Percentiles rank a stretch among this genome's conserved stretches.
These are phyloP conservation scores for Lagorchestes hirsutus DNA, from an alignment of 2,797 vertebrate genomes.

Conservation along the genomic window DNA sequence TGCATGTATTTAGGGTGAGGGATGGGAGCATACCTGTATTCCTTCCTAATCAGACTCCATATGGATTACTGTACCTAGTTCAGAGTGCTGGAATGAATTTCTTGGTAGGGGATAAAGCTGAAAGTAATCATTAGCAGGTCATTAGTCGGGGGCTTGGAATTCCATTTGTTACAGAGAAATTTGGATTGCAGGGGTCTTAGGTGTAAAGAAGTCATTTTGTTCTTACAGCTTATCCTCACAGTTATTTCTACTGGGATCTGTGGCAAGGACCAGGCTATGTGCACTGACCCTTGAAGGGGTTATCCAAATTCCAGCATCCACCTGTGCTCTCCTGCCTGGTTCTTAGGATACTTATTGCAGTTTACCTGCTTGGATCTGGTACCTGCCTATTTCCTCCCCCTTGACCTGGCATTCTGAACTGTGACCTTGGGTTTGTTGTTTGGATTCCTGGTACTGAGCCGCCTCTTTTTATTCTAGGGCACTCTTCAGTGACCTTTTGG, in stretches of 20 bases:
- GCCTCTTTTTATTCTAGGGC: neutral
- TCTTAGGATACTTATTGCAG: neutral
- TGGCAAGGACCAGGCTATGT: neutral
- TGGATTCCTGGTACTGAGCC: neutral
- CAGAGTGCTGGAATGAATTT: neutral
- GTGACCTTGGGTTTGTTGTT: neutral
- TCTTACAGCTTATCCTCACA: neutral
- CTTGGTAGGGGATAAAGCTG: neutral
- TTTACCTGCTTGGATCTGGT: neutral
- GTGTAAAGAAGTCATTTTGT: neutral
- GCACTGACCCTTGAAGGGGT: too few species aligned
- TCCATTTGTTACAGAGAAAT: neutral
- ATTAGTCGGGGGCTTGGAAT: neutral
- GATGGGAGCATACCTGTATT: neutral
- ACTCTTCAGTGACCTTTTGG: neutral
- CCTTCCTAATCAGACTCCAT: neutral
- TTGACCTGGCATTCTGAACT: neutral
- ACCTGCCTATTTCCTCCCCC: neutral
- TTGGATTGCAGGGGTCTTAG: neutral
- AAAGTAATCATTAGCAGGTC: neutral
- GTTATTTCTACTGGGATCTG: neutral
- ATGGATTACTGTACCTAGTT: neutral
- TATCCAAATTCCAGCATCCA: neutral
- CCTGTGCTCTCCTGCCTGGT: neutral
- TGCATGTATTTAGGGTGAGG: neutral